These are phyloP conservation scores for Drosophila merina DNA, from an alignment of 2,888 invertebrate species.

Conservation along the genomic window DNA sequence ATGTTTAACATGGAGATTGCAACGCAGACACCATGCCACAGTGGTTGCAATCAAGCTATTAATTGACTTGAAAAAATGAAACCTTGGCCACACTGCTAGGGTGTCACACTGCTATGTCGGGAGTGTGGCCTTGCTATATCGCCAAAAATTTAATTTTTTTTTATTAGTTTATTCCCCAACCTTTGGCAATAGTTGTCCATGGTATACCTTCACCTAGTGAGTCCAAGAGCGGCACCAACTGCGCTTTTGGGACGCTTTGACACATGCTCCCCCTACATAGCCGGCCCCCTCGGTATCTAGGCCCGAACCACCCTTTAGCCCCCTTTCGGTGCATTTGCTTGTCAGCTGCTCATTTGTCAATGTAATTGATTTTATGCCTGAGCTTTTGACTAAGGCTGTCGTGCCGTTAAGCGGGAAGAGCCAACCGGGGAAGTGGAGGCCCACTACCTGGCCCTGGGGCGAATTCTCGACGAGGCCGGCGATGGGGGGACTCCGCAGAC, in stretches of 20 bases:
- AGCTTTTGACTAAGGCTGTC: conserved; percentile 71
- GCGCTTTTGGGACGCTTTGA: conserved; percentile 60
- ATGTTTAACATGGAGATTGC: conserved; percentile 48
- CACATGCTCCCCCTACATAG: conserved; percentile 41
- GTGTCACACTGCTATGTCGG: too few relatives aligned
- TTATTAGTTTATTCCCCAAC: too few relatives aligned
- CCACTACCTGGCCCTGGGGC: conserved; percentile 1
- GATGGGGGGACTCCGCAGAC: conserved; percentile 14
- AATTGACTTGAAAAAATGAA: too few relatives aligned
- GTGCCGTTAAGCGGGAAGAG: conserved; percentile 33
- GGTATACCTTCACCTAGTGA: conserved; percentile 9
- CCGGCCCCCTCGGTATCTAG: conserved; percentile 21
- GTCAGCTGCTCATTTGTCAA: conserved; percentile 79
- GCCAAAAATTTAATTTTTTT: too few relatives aligned
- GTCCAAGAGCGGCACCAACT: conserved; percentile 27
- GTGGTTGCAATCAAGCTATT: conserved; percentile 5
- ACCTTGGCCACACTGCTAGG: too few relatives aligned
- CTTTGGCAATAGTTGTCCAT: background rate
- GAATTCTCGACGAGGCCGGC: background rate
- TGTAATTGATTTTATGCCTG: conserved; percentile 77
- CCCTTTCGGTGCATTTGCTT: conserved; percentile 50
- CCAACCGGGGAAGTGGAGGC: background rate
- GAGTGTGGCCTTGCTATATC: too few relatives aligned
- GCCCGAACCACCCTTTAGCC: conserved; percentile 5
- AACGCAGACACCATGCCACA: conserved; percentile 10